Evolutionary conservation across 2,888 invertebrate species (phyloP).

Genomic region (Drosophila demipolita): DNA sequence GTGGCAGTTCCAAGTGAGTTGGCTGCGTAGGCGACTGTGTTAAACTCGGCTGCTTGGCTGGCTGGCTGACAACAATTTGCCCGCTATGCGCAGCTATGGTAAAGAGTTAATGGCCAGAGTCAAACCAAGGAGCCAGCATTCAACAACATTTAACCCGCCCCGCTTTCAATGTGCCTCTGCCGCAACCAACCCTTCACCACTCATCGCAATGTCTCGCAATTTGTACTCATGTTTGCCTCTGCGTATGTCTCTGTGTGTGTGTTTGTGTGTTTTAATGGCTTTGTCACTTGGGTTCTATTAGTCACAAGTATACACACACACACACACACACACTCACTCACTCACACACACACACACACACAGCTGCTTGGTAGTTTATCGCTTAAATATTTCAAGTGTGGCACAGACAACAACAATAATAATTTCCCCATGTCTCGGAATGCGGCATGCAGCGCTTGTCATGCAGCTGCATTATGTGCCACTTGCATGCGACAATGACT

Average conservation of each 20-base stretch:
- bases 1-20: constrained; percentile 50
- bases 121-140: constrained; percentile 23
- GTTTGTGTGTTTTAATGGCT: constrained; percentile 44
- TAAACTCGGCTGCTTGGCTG: constrained; percentile 62
- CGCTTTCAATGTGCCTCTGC: background rate
- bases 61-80: constrained; percentile 60
- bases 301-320: constrained; percentile 58
- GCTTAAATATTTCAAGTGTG: constrained; percentile 75
- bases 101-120: constrained; percentile 71
- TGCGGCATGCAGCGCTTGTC: constrained; percentile 50
- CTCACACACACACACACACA: background rate
- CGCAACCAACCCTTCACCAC: background rate
- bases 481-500: constrained; percentile 72
- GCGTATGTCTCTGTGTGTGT: constrained; percentile 18
- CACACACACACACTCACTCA: background rate
- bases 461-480: constrained; percentile 61
- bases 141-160: background rate
- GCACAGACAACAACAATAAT: constrained; percentile 37
- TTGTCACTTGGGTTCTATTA: constrained; percentile 79
- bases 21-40: constrained; percentile 66
- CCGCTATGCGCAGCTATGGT: constrained; percentile 60
- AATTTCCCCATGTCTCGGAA: constrained; percentile 53
- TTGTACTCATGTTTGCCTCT: background rate
- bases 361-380: constrained; percentile 62
- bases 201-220: background rate